Evolutionary conservation across 2,888 invertebrate species (phyloP).

Genomic region (Drosophila limbata): DNA sequence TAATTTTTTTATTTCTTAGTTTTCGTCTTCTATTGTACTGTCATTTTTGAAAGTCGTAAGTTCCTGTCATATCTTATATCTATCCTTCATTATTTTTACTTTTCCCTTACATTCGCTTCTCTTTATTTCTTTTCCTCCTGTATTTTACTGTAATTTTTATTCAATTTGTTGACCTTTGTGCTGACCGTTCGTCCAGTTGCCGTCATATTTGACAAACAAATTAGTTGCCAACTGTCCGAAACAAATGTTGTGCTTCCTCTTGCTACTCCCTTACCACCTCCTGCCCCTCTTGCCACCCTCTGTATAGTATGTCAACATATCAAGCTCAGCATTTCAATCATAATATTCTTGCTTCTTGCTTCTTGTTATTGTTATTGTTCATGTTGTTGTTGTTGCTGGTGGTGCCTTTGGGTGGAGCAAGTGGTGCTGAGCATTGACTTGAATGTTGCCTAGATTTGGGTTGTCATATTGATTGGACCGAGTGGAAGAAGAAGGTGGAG

Average conservation of each 20-base stretch:
- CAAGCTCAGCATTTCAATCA: constrained; percentile 68
- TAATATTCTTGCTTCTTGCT: constrained; percentile 31
- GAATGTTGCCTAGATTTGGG: constrained; percentile 17
- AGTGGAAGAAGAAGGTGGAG: neutral
- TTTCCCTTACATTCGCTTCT: neutral
- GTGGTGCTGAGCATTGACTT: constrained; percentile 5
- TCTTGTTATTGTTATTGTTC: neutral
- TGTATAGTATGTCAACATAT: constrained; percentile 48
- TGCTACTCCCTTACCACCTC: neutral
- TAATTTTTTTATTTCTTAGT: too few species aligned
- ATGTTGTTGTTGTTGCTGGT: neutral
- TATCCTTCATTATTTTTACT: neutral
- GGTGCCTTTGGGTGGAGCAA: neutral
- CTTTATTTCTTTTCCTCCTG: neutral
- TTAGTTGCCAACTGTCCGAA: constrained; percentile 79
- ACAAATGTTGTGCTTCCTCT: constrained; percentile 66
- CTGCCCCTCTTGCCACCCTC: neutral
- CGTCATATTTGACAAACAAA: constrained; percentile 64
- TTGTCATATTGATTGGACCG: constrained; percentile 30
- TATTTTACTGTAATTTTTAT: constrained; percentile 39
- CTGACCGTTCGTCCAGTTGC: constrained; percentile 21
- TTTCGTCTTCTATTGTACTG: neutral
- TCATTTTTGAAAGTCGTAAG: too few species aligned
- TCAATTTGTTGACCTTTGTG: constrained; percentile 67
- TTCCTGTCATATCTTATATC: neutral